Conservation (phyloP, 2,888 invertebrate genomes). For the Standfussiana lucernea region DNA sequence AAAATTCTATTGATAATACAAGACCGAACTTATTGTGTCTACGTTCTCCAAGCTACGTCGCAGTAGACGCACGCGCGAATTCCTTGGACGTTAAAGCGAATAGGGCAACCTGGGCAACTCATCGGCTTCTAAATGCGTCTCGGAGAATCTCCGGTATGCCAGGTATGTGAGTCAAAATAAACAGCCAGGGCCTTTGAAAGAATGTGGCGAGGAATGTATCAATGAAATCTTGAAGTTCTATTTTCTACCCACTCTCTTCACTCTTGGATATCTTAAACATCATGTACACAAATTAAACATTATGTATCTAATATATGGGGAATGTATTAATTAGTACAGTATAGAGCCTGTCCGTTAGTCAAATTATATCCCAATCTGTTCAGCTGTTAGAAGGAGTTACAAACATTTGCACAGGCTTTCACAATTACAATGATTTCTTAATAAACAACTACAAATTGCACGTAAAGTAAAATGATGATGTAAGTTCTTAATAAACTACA, state of each 20-base stretch:
- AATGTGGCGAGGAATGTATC: conserved; percentile 48
- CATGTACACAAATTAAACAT: too few relatives aligned
- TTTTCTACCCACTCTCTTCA: background rate
- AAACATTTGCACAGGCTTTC: background rate
- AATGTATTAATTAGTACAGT: background rate
- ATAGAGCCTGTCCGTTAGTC: background rate
- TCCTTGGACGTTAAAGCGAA: conserved; percentile 36
- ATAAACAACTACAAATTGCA: background rate
- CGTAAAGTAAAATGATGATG: background rate
- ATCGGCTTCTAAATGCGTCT: conserved; percentile 45
- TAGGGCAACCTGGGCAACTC: conserved; percentile 42
- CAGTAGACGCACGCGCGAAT: conserved; percentile 29
- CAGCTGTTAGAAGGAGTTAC: background rate
- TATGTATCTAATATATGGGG: background rate
- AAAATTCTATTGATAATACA: background rate
- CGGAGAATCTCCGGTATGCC: conserved; percentile 39
- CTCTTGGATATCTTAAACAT: background rate
- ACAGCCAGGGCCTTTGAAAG: conserved; percentile 55
- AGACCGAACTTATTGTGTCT: conserved; percentile 13
- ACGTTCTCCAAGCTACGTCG: conserved; percentile 21
- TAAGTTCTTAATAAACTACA: conserved; percentile 14
- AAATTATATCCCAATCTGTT: background rate
- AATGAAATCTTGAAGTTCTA: conserved; percentile 19
- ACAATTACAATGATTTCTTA: background rate
- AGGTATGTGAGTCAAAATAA: conserved; percentile 45